Base-by-base conservation (phyloP, 2,888 invertebrate species). In the Acanthosepion lycidas region DNA sequence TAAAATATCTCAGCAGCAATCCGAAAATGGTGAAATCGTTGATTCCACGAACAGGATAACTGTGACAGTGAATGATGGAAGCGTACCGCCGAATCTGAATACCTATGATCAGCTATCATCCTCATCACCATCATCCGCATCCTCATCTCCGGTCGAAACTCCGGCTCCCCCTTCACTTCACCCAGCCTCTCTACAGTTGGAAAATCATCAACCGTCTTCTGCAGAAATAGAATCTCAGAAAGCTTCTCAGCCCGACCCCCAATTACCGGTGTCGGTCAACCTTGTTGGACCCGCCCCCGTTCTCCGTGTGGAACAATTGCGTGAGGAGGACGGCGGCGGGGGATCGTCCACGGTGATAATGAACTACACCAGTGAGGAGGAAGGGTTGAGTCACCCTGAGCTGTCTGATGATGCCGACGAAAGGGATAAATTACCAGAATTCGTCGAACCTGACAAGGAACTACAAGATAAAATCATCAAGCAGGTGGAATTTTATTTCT, bases 401-500 rank as follows among this genome's bases (percentile, higher is more conserved):
- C 95, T 95, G 49, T 96, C 96, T 53, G 96, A 95, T 94, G 95
- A 95, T 92, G 95, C 95, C 49, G 95, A 95, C 91, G 95, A 95
- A 42, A 95, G 51, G 92, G 95, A 95, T 26, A 95, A 95, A 55
- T 95, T 95, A 49, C 94, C 95, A n/a, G 96, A 97, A 94, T 96
- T 97, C 95, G 96, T 96, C 28, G 95, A 96, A 92, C 97, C 97
- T 23, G 96, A 96, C 92, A 97, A 97, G 93, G 97, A 97, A 95
- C 95, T 96, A 33, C 95, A 95, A 91, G 96, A 96, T 42, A 96
- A 96, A 94, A 97, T 97, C 94, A 96, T 97, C 18, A 96, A 96
- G 93, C 97, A 97, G 95, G 99, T 99, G 51, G 99, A 99, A 97
- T 99, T 98, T 97, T 99, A 99, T 97, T 99, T 99, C 97, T 99